Base-by-base conservation (phyloP, 2,113 vertebrate species). In the Forbesichthys papilliferus region DNA sequence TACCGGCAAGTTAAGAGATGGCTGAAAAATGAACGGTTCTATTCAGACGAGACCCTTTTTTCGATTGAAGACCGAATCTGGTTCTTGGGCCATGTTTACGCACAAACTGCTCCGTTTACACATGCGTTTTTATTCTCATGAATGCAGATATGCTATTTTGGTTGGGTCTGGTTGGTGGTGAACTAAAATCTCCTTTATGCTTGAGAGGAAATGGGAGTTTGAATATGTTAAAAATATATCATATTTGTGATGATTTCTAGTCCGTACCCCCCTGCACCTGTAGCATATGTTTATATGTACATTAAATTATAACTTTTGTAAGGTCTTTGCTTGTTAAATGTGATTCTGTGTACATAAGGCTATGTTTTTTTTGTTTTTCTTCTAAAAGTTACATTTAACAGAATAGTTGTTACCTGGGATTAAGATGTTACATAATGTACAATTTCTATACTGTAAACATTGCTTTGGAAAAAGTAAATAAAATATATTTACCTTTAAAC, bases 221-320 rank as follows among this genome's bases (percentile, higher is more conserved):
- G 36, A 42, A 6, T 42, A 42, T 42, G 7, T 42, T 42, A 1
- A 27, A 87, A 91, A 86, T 93, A 83, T 90, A 88, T 92, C 92
- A 93, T 92, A 89, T 90, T 89, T 89, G 92, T 92, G 90, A 93
- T 90, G 89, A 91, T 62, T 42, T 11, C 49, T 57, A 61, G n/a
- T 48, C 56, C 64, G 54, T 54, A 68, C 71, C 20, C 73, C 27
- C 86, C 74, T 16, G 70, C 66, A 73, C 69, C 74, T 90, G 86
- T 85, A 86, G 68, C 64, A 77, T 89, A 84, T 91, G 80, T 86
- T 80, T 79, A 89, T 87, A 91, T 91, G 84, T 91, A 90, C 74
- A 89, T 81, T 70, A 67, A 73, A 86, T 68, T 71, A 75, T 12
- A 60, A 60, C 11, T 14, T 12, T 10, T 89, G 81, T 84, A 82